phyloP scores from a whole-genome alignment of 2,888 invertebrate genomes.

The Taphrorychus bicolor region DNA sequence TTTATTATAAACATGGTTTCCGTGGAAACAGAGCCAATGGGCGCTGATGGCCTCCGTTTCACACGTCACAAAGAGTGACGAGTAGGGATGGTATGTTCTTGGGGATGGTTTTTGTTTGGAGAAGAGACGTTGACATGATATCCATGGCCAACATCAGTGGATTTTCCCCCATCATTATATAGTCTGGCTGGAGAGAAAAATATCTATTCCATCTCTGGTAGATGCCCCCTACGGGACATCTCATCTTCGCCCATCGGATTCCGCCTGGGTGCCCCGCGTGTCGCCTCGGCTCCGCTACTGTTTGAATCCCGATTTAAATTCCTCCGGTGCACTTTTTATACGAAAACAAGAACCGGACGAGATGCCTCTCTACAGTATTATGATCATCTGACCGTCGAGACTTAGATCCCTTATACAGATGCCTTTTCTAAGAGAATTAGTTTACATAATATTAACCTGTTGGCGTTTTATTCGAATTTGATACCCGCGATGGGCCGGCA shows the following conservation, averaged over 20 bases:
- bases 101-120: no score
- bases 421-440: slow-evolving; percentile 25
- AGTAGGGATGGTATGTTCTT: no score
- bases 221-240: slow-evolving; percentile 28
- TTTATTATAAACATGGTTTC: no score
- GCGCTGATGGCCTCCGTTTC: no score
- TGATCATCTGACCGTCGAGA: not conserved
- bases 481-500: not conserved
- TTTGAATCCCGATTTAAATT: slow-evolving; percentile 43
- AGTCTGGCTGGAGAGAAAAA: no score
- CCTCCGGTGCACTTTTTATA: slow-evolving; percentile 39
- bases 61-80: no score
- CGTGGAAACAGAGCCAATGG: no score
- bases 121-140: no score
- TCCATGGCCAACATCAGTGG: no score
- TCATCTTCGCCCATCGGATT: slow-evolving; percentile 38
- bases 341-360: slow-evolving; percentile 26
- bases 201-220: slow-evolving; percentile 16
- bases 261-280: slow-evolving; percentile 34
- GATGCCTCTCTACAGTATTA: slow-evolving; percentile 9
- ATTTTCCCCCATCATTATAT: no score
- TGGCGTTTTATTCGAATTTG: not conserved
- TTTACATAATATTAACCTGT: slow-evolving; percentile 14
- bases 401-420: slow-evolving; percentile 11
- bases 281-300: slow-evolving; percentile 42